A percentile compares a stretch with the other conserved stretches of the same genome.
Evolutionary conservation across 2,113 vertebrate species (phyloP).

Genomic region (Ranitomeya variabilis): DNA sequence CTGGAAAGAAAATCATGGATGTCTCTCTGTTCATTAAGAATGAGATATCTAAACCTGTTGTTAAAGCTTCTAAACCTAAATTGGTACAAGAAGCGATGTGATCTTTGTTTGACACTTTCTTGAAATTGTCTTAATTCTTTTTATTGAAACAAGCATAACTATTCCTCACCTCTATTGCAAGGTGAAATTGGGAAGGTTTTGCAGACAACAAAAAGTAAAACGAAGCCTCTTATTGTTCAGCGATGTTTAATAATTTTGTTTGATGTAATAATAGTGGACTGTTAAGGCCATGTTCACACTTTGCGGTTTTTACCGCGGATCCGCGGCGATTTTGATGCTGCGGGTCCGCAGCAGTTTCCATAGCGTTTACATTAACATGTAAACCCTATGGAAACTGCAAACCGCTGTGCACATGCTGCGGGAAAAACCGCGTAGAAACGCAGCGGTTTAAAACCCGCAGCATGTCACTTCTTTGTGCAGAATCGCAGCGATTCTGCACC

Average conservation of each 20-base stretch:
- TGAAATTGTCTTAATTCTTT: slow-evolving; percentile 24
- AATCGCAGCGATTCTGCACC: no score
- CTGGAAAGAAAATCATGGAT: neutral
- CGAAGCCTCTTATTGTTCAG: neutral
- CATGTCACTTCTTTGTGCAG: no score
- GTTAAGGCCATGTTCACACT: no score
- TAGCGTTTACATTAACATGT: no score
- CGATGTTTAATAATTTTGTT: neutral
- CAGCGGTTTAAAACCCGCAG: no score
- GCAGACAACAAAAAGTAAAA: neutral
- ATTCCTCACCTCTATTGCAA: neutral
- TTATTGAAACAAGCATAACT: neutral
- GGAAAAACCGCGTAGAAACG: no score
- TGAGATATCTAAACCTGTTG: neutral
- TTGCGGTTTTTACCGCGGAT: no score
- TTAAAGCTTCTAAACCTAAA: slow-evolving; percentile 29
- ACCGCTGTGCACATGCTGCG: no score
- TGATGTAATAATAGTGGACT: neutral
- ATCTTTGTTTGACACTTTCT: slow-evolving; percentile 25
- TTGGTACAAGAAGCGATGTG: slow-evolving; percentile 32
- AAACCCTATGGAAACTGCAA: no score
- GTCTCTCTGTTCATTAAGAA: neutral
- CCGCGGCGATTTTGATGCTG: no score
- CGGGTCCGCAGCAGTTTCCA: no score
- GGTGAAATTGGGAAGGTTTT: neutral